Percentiles rank a stretch among this genome's conserved stretches.
phyloP scores from a whole-genome alignment of 2,113 vertebrate genomes.

The Embiotoca jacksoni region DNA sequence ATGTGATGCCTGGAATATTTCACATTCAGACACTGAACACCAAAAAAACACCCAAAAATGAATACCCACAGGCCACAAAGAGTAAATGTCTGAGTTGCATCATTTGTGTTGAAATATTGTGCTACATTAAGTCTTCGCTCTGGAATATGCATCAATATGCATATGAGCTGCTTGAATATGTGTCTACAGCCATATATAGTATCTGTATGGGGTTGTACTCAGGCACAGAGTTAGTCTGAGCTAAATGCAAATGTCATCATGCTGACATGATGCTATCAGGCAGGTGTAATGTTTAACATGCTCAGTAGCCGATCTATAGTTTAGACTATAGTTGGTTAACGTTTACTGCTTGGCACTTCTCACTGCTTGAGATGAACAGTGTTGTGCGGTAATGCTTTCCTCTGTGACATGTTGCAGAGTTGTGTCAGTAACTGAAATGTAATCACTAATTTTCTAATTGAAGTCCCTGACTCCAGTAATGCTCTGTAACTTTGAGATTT shows the following conservation, averaged over 20 bases:
- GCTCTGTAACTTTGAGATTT: no score
- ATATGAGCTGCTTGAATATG: background rate
- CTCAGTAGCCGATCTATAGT: background rate
- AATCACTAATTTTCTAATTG: background rate
- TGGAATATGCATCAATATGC: slow-evolving; percentile 22
- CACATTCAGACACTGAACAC: slow-evolving; percentile 4
- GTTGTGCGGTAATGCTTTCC: no score
- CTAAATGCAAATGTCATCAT: background rate
- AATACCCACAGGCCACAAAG: background rate
- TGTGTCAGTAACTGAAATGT: background rate
- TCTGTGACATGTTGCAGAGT: no score
- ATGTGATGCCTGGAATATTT: slow-evolving; percentile 11
- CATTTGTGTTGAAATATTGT: slow-evolving; percentile 15
- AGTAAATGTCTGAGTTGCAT: slow-evolving; percentile 4
- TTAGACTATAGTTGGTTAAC: no score
- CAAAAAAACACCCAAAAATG: background rate
- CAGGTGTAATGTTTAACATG: background rate
- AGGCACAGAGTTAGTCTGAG: background rate
- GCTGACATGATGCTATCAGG: background rate
- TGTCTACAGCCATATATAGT: background rate
- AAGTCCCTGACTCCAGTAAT: background rate
- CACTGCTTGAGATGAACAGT: no score
- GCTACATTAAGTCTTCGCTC: background rate
- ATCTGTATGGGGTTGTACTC: background rate
- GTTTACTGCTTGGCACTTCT: background rate